A percentile compares a stretch with the other conserved stretches of the same genome.
Conservation (phyloP, 1,140 invertebrate species). For the Plectrocnemia conspersa region DNA sequence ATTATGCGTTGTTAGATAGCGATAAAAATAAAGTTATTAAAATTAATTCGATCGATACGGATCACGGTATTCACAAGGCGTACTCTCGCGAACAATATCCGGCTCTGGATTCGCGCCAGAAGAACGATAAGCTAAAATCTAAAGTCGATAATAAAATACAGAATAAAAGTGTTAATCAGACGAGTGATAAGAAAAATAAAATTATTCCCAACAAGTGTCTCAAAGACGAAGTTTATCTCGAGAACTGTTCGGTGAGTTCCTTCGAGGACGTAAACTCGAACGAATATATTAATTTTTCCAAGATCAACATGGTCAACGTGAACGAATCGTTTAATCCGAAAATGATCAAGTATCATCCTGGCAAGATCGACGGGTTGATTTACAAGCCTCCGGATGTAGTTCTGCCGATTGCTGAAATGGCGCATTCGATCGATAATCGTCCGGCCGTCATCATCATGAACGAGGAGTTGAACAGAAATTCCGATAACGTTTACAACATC, state of each 20-base stretch:
- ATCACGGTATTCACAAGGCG: constrained; percentile 13
- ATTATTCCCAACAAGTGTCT: background rate
- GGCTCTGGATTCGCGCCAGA: constrained; percentile 26
- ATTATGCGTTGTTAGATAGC: background rate
- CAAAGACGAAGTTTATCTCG: background rate
- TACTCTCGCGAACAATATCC: constrained; percentile 33
- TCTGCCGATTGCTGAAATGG: constrained; percentile 27
- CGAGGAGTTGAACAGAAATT: constrained; percentile 45
- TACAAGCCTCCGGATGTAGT: constrained; percentile 34
- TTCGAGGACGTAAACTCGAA: constrained; percentile 10
- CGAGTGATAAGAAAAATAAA: background rate
- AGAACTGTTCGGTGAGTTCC: background rate
- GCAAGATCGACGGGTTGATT: constrained; percentile 23
- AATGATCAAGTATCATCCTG: constrained; percentile 15
- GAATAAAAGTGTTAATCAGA: background rate
- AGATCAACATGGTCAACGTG: background rate
- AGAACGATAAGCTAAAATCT: constrained; percentile 12
- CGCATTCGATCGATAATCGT: constrained; percentile 42
- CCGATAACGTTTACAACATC: constrained; percentile 49
- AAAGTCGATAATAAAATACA: constrained; percentile 7
- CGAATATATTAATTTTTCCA: background rate
- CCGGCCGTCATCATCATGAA: constrained; percentile 61
- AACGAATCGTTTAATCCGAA: background rate
- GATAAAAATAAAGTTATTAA: constrained; percentile 23
- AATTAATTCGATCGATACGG: constrained; percentile 19